phyloP scores from a whole-genome alignment of 2,888 invertebrate genomes.

The Tromatobia lineatoria region DNA sequence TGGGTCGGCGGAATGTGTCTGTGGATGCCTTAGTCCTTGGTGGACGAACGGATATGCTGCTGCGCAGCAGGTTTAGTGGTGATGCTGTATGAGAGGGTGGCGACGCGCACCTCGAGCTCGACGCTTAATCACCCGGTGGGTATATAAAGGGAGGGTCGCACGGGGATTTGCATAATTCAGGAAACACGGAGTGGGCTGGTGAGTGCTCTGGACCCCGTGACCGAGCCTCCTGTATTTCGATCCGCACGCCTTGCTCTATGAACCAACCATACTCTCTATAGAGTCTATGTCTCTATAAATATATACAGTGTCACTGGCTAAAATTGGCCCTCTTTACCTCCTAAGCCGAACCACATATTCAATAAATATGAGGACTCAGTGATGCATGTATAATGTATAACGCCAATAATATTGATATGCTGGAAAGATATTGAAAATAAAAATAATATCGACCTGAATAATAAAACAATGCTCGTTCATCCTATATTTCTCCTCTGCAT shows the following conservation, averaged over 20 bases:
- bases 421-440: neutral
- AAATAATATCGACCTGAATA: neutral
- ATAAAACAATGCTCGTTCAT: too few species aligned
- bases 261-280: slow-evolving; percentile 20
- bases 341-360: neutral
- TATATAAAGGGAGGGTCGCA: slow-evolving; percentile 68
- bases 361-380: neutral
- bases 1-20: slow-evolving; percentile 14
- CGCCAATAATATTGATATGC: neutral
- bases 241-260: slow-evolving; percentile 38
- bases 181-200: slow-evolving; percentile 67
- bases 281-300: slow-evolving; percentile 29
- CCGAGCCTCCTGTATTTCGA: slow-evolving; percentile 57
- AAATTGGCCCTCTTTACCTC: slow-evolving; percentile 7
- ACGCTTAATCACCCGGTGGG: slow-evolving; percentile 67
- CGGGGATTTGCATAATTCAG: slow-evolving; percentile 70
- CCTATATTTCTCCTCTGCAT: too few species aligned
- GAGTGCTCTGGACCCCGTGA: slow-evolving; percentile 48
- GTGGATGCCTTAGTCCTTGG: slow-evolving; percentile 18
- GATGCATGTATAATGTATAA: neutral
- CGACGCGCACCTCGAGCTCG: slow-evolving; percentile 56
- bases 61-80: neutral
- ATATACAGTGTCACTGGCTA: neutral
- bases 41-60: slow-evolving; percentile 29
- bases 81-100: slow-evolving; percentile 60